Percentiles rank a stretch among this genome's conserved stretches.
Evolutionary conservation across 2,888 invertebrate species (phyloP).

Genomic region (Scaptomyza reducta): DNA sequence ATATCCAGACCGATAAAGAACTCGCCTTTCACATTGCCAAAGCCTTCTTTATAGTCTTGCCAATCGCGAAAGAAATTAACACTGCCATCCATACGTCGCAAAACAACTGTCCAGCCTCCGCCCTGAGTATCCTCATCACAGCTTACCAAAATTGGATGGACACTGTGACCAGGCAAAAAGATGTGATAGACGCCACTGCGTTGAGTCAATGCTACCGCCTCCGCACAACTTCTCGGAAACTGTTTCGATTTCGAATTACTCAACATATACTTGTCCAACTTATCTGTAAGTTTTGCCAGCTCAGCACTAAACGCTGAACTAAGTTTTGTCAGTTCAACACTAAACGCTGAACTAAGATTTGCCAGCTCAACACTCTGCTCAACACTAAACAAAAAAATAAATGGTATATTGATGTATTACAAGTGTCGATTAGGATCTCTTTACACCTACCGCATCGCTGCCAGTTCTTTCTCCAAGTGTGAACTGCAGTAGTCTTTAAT

Average conservation of each 20-base stretch:
- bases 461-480: no score
- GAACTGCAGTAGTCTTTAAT: no score
- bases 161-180: conserved; percentile 85
- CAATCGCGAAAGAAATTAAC: conserved; percentile 88
- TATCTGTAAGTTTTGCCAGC: no score
- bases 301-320: no score
- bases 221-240: conserved; percentile 59
- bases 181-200: conserved; percentile 86
- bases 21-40: conserved; percentile 89
- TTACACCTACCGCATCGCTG: no score
- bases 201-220: conserved; percentile 45
- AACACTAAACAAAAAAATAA: no score
- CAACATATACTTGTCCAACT: no score
- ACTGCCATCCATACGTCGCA: conserved; percentile 87
- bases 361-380: no score
- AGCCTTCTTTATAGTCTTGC: conserved; percentile 86
- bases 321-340: no score
- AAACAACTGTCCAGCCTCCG: conserved; percentile 89
- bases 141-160: conserved; percentile 86
- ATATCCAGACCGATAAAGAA: conserved; percentile 90
- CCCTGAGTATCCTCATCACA: conserved; percentile 84
- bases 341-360: no score
- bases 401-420: no score
- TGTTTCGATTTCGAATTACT: not conserved
- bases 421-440: no score